phyloP scores from a whole-genome alignment of 2,888 invertebrate species.

The Lottia scabra region DNA sequence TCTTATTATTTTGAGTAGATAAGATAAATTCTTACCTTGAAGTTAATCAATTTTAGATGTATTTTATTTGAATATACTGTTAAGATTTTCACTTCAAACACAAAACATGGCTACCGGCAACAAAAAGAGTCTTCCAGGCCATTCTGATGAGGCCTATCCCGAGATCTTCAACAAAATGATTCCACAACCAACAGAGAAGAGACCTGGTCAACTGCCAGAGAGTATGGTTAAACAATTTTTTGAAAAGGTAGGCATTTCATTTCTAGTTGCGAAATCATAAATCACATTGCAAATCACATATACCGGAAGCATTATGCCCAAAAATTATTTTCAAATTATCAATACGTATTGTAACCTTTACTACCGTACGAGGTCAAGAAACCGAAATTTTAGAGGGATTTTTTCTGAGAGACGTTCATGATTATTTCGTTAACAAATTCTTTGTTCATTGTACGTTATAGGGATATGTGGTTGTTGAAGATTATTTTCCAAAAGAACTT shows the following conservation, averaged over 20 bases:
- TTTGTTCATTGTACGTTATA: constrained; percentile 16
- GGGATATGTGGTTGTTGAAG: constrained; percentile 63
- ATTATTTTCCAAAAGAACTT: constrained; percentile 50
- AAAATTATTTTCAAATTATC: too few relatives aligned
- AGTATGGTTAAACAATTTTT: constrained; percentile 49
- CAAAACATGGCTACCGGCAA: background rate
- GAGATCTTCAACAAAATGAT: constrained; percentile 46
- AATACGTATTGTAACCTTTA: background rate
- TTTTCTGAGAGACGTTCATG: too few relatives aligned
- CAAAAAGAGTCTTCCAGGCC: constrained; percentile 18
- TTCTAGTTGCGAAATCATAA: too few relatives aligned
- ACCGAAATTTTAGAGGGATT: too few relatives aligned
- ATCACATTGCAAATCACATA: too few relatives aligned
- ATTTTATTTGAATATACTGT: background rate
- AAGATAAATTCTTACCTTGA: background rate
- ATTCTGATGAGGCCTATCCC: constrained; percentile 27
- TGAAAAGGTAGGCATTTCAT: constrained; percentile 42
- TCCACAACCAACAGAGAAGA: constrained; percentile 40
- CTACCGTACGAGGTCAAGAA: too few relatives aligned
- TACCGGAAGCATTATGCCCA: too few relatives aligned
- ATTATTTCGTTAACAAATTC: too few relatives aligned
- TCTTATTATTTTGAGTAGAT: background rate
- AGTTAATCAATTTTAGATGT: background rate
- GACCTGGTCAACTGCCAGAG: constrained; percentile 54
- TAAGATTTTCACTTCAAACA: background rate